A percentile compares a stretch with the other conserved stretches of the same genome.
Conservation (phyloP, 1,140 invertebrate genomes). For the Trichoplusia ni region DNA sequence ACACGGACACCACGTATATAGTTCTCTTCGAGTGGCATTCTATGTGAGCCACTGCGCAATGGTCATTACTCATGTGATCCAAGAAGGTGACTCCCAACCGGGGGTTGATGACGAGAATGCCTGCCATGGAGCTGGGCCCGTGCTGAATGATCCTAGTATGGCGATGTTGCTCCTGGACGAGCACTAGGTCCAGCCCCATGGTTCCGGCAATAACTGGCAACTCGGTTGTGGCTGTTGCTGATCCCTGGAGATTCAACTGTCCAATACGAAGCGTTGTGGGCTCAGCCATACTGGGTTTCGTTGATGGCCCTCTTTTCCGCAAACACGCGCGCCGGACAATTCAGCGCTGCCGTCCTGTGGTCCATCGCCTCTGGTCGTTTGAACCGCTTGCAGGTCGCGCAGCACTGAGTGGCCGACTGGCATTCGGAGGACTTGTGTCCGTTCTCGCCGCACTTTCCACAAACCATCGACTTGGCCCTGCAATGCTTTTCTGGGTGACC, state of each 20-base stretch:
- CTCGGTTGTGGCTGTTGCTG: too few species aligned
- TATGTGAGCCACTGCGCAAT: conserved; percentile 6
- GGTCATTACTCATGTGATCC: conserved; percentile 8
- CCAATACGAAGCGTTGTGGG: too few species aligned
- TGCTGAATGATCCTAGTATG: conserved; percentile 33
- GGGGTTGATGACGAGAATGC: too few species aligned
- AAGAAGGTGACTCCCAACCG: conserved; percentile 8
- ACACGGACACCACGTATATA: conserved; percentile 30
- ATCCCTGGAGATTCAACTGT: conserved; percentile 37
- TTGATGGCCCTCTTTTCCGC: conserved; percentile 8
- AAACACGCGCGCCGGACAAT: conserved; percentile 32
- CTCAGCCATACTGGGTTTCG: conserved; percentile 7
- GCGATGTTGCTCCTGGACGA: conserved; percentile 34
- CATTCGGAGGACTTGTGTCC: too few species aligned
- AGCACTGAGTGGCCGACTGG: too few species aligned
- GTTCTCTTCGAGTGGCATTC: not conserved
- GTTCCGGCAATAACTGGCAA: too few species aligned
- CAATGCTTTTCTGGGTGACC: conserved; percentile 46
- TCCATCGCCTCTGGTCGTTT: too few species aligned
- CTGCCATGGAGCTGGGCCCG: conserved; percentile 8
- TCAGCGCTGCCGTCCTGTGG: conserved; percentile 4
- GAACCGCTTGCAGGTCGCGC: conserved; percentile 27
- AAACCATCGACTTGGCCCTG: conserved; percentile 5
- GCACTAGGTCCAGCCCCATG: conserved; percentile 28
- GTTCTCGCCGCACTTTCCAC: too few species aligned